Evolutionary conservation across 2,113 vertebrate genomes (phyloP).

Genomic region (Passer domesticus): DNA sequence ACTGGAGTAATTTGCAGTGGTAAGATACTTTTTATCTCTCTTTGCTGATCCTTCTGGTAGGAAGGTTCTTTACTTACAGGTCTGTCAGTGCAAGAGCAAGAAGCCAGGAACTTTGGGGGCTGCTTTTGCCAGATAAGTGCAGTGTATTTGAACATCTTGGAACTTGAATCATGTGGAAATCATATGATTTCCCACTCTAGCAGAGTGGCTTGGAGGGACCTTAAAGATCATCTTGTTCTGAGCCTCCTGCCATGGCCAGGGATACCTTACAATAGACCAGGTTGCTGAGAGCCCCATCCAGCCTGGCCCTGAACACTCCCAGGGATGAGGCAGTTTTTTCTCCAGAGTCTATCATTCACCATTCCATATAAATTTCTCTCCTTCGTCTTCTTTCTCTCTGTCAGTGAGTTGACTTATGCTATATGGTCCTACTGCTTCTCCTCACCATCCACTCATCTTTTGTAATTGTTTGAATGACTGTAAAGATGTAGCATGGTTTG

Average conservation of each 20-base stretch:
- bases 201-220: neutral
- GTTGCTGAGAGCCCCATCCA: neutral
- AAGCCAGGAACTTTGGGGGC: neutral
- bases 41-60: neutral
- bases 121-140: neutral
- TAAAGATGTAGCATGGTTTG: neutral
- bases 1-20: neutral
- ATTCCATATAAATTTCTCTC: neutral
- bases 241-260: accelerated
- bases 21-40: neutral
- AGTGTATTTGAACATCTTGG: neutral
- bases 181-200: no score
- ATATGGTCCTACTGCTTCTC: neutral
- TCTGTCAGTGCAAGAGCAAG: neutral
- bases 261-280: neutral
- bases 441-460: neutral
- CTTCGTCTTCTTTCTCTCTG: neutral
- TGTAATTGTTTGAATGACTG: neutral
- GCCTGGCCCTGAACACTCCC: neutral
- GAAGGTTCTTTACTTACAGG: neutral
- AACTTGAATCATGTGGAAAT: neutral
- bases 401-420: neutral
- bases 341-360: neutral
- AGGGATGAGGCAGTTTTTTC: neutral
- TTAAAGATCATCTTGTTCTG: neutral